Conservation (phyloP, 2,113 vertebrate genomes). For the Nothoprocta perdicaria region DNA sequence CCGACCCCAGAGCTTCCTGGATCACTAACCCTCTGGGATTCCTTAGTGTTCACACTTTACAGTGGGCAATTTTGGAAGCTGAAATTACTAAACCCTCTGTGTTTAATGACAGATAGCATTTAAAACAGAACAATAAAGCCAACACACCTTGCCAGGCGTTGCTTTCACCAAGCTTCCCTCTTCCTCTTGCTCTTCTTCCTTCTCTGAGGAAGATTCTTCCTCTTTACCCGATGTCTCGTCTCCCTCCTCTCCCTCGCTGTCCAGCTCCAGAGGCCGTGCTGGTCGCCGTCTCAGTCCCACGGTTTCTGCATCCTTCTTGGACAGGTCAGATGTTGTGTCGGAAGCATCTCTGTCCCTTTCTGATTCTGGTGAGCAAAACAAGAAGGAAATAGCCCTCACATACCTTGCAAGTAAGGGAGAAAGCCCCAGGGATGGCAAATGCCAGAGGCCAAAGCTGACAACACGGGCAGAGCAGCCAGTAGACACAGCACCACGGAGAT, state of each 20-base stretch:
- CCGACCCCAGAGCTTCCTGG: neutral
- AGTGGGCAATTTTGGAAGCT: neutral
- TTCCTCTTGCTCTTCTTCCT: slow-evolving; percentile 86
- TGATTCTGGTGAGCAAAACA: slow-evolving; percentile 66
- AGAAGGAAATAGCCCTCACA: neutral
- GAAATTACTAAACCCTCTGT: neutral
- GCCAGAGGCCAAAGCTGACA: neutral
- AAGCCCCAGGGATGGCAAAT: neutral
- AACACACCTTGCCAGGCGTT: slow-evolving; percentile 80
- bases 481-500: accelerated
- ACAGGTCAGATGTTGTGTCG: slow-evolving; percentile 81
- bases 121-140: neutral
- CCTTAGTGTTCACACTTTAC: neutral
- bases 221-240: slow-evolving; percentile 88
- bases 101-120: neutral
- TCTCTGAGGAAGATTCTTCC: slow-evolving; percentile 84
- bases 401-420: neutral
- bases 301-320: slow-evolving; percentile 86
- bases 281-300: slow-evolving; percentile 82
- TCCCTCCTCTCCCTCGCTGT: slow-evolving; percentile 96
- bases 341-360: slow-evolving; percentile 79
- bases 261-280: slow-evolving; percentile 87
- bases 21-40: neutral
- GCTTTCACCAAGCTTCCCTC: slow-evolving; percentile 73
- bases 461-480: neutral